A percentile compares a stretch with the other conserved stretches of the same genome.
Conservation (phyloP, 2,888 invertebrate genomes). For the Lacanobia oleracea region DNA sequence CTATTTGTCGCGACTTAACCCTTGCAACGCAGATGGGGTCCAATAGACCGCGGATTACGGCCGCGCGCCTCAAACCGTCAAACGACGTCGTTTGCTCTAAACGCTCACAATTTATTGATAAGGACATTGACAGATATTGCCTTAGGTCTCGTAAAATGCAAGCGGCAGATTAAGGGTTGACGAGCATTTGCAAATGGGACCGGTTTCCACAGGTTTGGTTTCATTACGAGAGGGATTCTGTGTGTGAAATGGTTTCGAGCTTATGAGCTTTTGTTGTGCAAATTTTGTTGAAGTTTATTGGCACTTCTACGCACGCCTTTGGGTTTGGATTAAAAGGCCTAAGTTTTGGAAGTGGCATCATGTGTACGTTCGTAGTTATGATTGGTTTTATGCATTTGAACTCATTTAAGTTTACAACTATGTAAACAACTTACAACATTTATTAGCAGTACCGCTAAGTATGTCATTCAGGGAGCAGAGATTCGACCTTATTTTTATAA, state of each 20-base stretch:
- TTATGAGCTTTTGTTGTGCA: slow-evolving; percentile 78
- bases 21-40: slow-evolving; percentile 89
- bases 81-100: slow-evolving; percentile 88
- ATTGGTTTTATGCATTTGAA: background rate
- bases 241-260: slow-evolving; percentile 74
- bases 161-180: slow-evolving; percentile 88
- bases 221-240: slow-evolving; percentile 80
- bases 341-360: slow-evolving; percentile 6
- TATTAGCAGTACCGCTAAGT: no score
- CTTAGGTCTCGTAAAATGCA: slow-evolving; percentile 88
- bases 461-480: no score
- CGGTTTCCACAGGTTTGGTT: slow-evolving; percentile 80
- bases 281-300: slow-evolving; percentile 72
- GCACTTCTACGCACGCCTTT: slow-evolving; percentile 64
- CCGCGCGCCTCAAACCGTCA: slow-evolving; percentile 86
- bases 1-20: slow-evolving; percentile 90
- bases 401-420: no score
- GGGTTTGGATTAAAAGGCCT: slow-evolving; percentile 43
- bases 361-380: slow-evolving; percentile 9
- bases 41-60: slow-evolving; percentile 86
- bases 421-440: no score
- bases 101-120: slow-evolving; percentile 89
- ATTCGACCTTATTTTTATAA: no score
- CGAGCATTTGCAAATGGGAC: slow-evolving; percentile 88
- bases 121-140: slow-evolving; percentile 90